These are phyloP conservation scores for Drosophila antonietae DNA, from an alignment of 2,888 invertebrate genomes.

Conservation along the genomic window DNA sequence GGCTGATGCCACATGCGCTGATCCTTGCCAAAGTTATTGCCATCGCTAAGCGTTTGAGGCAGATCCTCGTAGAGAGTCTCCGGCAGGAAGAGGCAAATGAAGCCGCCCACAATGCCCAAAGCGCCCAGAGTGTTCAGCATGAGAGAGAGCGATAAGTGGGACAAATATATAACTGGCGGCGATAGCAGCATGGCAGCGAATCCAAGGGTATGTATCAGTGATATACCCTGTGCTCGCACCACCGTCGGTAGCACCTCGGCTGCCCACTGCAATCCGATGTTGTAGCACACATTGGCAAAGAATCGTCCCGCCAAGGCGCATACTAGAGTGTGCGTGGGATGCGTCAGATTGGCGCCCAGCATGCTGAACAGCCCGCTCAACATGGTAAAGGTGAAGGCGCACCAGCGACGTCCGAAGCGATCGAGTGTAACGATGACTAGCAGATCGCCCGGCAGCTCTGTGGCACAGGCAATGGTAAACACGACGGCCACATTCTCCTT, in stretches of 20 bases:
- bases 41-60: conserved; percentile 93
- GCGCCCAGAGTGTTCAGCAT: conserved; percentile 86
- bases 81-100: conserved; percentile 91
- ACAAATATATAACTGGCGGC: conserved; percentile 93
- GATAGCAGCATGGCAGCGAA: conserved; percentile 93
- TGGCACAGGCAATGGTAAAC: conserved; percentile 92
- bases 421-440: conserved; percentile 90
- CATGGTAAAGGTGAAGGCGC: conserved; percentile 92
- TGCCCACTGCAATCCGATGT: conserved; percentile 95
- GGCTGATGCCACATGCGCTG: conserved; percentile 93
- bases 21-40: conserved; percentile 92
- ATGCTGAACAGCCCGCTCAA: conserved; percentile 92
- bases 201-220: conserved; percentile 94
- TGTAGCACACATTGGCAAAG: conserved; percentile 95
- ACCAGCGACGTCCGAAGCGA: conserved; percentile 93
- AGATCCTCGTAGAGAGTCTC: conserved; percentile 94
- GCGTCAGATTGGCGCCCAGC: conserved; percentile 89
- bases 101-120: conserved; percentile 90
- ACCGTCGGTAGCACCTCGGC: conserved; percentile 95
- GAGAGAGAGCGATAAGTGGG: conserved; percentile 85
- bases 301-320: conserved; percentile 93
- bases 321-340: conserved; percentile 89
- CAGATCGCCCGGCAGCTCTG: conserved; percentile 94
- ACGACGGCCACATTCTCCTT: conserved; percentile 91
- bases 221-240: conserved; percentile 94